Conservation (phyloP, 23 tunicate species). For the Diplosoma virens region DNA sequence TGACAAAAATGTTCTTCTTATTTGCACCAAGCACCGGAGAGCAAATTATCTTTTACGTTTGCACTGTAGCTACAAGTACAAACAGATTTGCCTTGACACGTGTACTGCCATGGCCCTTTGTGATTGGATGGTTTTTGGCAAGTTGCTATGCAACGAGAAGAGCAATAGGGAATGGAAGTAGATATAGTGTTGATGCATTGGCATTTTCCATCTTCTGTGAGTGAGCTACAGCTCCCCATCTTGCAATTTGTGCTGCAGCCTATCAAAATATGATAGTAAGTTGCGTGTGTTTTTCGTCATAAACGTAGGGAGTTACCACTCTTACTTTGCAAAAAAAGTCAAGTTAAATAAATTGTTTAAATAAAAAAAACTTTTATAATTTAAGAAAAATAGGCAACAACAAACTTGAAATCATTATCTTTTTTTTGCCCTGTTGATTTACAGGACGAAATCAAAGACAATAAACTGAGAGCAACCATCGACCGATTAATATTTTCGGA, state of each 20-base stretch:
- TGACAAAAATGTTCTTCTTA: no score
- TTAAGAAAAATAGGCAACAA: no score
- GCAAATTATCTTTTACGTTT: neutral
- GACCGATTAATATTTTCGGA: no score
- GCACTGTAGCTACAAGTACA: neutral
- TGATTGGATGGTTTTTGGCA: neutral
- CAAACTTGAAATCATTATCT: no score
- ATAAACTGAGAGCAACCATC: no score
- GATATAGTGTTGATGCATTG: neutral
- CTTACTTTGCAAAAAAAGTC: neutral
- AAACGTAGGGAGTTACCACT: no score
- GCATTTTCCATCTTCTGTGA: neutral
- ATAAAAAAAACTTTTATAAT: no score
- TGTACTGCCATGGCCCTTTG: slow-evolving; percentile 12
- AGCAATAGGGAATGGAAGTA: neutral
- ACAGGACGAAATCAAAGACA: no score
- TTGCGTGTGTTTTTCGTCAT: no score
- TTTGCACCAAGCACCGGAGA: slow-evolving; percentile 19
- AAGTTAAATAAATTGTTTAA: no score
- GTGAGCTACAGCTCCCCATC: slow-evolving; percentile 4
- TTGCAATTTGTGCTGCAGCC: slow-evolving; percentile 18
- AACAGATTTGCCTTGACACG: neutral
- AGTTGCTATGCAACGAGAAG: neutral
- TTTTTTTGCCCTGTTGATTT: no score
- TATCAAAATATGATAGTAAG: no score